Percentiles rank a stretch among this genome's conserved stretches.
These are phyloP conservation scores for Netelia fuscicornis DNA, from an alignment of 2,888 invertebrate species.

Conservation along the genomic window DNA sequence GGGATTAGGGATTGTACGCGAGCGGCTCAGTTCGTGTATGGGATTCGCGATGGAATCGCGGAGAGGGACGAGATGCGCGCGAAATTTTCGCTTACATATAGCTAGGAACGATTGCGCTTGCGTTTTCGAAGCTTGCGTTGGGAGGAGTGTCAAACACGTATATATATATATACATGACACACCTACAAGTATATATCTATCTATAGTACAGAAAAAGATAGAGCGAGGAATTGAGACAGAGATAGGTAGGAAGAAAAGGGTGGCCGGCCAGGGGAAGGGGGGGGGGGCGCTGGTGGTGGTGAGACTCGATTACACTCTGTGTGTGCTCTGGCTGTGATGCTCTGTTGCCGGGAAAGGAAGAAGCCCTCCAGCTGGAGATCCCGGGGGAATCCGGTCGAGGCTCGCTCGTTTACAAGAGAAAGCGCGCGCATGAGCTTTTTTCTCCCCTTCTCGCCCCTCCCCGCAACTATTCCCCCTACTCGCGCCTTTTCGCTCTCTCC, in stretches of 20 bases:
- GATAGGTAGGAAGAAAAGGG: constrained; percentile 26
- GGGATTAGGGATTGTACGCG: not conserved
- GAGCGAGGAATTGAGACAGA: constrained; percentile 34
- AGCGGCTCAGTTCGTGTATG: constrained; percentile 6
- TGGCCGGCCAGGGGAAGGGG: constrained; percentile 4
- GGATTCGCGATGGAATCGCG: constrained; percentile 15
- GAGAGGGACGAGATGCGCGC: constrained; percentile 20
- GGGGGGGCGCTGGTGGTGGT: constrained; percentile 6
- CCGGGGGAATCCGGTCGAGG: constrained; percentile 74
- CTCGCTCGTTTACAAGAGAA: constrained; percentile 64
- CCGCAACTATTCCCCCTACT: not conserved
- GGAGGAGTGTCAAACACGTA: constrained; percentile 61
- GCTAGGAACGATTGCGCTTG: constrained; percentile 26
- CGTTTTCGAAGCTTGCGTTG: constrained; percentile 35
- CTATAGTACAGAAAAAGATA: constrained; percentile 1
- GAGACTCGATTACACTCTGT: constrained; percentile 62
- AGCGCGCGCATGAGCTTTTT: constrained; percentile 55
- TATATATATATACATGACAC: constrained; percentile 44
- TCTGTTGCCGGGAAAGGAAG: constrained; percentile 77
- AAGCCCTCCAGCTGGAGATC: constrained; percentile 77
- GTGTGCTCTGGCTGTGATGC: constrained; percentile 62
- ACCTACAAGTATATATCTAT: constrained; percentile 38
- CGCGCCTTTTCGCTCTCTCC: constrained; percentile 21
- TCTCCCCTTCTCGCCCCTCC: constrained; percentile 1
- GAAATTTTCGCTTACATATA: not conserved